Conservation (phyloP, 2,888 invertebrate species). For the Sussaba pulchella region DNA sequence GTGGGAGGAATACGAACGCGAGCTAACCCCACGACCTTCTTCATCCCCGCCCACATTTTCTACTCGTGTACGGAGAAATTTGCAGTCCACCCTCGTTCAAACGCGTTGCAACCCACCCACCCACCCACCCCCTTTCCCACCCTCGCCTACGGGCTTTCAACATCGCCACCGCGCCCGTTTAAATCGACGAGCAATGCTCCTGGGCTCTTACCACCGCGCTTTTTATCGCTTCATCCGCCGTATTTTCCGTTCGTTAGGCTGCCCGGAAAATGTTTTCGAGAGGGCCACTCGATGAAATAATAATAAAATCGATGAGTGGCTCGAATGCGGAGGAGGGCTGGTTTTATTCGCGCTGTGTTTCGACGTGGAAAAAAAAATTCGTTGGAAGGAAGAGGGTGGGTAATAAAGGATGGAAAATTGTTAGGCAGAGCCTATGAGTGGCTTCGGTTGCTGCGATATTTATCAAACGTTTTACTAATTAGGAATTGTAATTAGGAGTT, state of each 20-base stretch:
- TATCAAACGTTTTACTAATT: no score
- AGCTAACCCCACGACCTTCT: conserved; percentile 57
- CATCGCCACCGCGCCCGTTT: conserved; percentile 23
- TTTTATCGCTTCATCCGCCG: conserved; percentile 24
- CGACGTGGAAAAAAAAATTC: no score
- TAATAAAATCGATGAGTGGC: not conserved
- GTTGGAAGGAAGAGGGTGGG: no score
- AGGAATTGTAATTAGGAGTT: no score
- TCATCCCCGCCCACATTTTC: conserved; percentile 2
- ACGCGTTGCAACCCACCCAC: not conserved
- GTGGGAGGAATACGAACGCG: conserved; percentile 30
- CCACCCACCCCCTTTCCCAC: conserved; percentile 8
- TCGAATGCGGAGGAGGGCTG: no score
- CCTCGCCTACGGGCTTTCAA: no score
- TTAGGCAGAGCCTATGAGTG: no score
- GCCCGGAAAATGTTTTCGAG: conserved; percentile 13
- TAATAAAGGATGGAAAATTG: no score
- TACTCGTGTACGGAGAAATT: conserved; percentile 58
- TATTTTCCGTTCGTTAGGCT: conserved; percentile 15
- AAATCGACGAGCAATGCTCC: conserved; percentile 32
- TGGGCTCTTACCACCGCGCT: conserved; percentile 9
- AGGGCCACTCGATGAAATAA: conserved; percentile 19
- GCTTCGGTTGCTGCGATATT: no score
- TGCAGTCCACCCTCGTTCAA: conserved; percentile 51
- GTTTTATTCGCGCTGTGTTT: no score